Evolutionary conservation across 1,140 invertebrate species (phyloP), one percentile per base, ranked within the genome.

Genomic region (Penaeus japonicus): DNA sequence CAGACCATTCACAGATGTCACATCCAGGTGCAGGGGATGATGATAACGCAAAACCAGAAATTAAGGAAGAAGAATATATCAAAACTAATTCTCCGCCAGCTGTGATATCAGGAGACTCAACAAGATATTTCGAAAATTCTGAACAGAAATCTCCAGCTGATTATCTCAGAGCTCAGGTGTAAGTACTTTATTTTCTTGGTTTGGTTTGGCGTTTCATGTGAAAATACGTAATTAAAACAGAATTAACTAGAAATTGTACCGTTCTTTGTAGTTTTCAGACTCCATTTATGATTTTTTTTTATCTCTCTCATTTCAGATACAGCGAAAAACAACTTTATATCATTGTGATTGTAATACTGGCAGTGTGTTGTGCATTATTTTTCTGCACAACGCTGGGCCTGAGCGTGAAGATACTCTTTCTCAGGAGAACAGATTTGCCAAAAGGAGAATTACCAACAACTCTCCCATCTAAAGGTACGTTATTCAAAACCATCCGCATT

Each of bases 261-360:
- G 30, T 15, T 65, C 7, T 17, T 7, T 18, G 22, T 65, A 65
- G 22, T 12, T 24, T 30, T 73, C 18, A 73, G 35, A 17, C 27
- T 32, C 30, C n/a, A 30, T 3, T 73, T 73, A 30, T 30, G 18
- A 30, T 27, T 73, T 30, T 4, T 5, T 1, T 12, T 30, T 30
- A 39, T 7, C 17, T 75, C 12, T 85, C 55, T 59, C n/a, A 24
- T 78, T 85, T 35, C 73, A 85, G 84, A n/a, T 78, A 75, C 18
- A 59, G 47, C 59, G 73, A 78, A 75, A 27, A 54, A 5, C 18
- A 78, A 75, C 47, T 85, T n/a, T 53, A 47, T 15, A 47, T 85
- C 24, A 18, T 57, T 24, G 27, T 85, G 7, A 57, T 85, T 39
- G 35, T 27, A 2, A 55, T 85, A 30, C 55, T 85, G 54, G 47